Conservation (phyloP, 1,140 invertebrate genomes). For the Formica exsecta region DNA sequence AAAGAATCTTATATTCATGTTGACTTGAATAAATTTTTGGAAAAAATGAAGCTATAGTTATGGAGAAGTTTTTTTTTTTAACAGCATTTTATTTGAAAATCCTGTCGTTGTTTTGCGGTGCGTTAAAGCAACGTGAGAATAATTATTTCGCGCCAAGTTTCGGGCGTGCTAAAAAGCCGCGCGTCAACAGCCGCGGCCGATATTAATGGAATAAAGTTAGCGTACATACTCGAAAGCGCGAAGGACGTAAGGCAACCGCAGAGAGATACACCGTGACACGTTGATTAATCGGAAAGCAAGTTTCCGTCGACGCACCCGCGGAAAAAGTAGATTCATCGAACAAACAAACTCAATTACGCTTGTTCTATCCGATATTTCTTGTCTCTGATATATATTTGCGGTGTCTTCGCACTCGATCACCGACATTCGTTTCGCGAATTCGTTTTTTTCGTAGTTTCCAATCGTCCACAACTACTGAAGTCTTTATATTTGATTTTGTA, state of each 20-base stretch:
- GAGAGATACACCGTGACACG: conserved; percentile 56
- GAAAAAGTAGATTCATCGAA: conserved; percentile 51
- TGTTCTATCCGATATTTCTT: conserved; percentile 45
- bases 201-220: conserved; percentile 65
- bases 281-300: conserved; percentile 61
- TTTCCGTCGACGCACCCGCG: conserved; percentile 52
- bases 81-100: background rate
- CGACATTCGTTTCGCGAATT: background rate
- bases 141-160: conserved; percentile 57
- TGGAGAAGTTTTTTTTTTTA: conserved; percentile 22
- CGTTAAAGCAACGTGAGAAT: conserved; percentile 42
- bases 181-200: conserved; percentile 57
- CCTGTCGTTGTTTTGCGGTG: conserved; percentile 34
- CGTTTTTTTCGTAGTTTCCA: background rate
- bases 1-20: background rate
- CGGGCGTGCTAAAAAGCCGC: conserved; percentile 50
- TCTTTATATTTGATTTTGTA: background rate
- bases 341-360: conserved; percentile 57
- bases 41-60: background rate
- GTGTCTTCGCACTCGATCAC: background rate
- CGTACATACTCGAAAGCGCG: conserved; percentile 33
- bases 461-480: background rate
- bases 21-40: background rate
- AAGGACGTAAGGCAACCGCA: conserved; percentile 54
- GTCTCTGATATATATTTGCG: conserved; percentile 12